Evolutionary conservation across 2,113 vertebrate genomes (phyloP).

Genomic region (Callionymus lyra): DNA sequence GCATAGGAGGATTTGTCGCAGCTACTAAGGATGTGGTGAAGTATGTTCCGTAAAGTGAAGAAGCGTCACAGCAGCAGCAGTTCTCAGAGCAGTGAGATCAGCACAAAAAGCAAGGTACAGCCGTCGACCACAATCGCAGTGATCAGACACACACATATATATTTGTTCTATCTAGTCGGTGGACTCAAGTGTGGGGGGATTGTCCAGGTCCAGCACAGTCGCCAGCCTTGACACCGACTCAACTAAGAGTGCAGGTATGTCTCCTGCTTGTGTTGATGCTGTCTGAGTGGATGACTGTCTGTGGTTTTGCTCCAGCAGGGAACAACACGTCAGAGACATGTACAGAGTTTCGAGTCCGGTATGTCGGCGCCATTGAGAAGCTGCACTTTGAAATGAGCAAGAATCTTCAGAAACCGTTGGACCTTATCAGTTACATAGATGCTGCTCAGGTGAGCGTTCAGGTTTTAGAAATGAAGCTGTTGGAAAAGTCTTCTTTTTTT

Average conservation of each 20-base stretch:
- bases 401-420: slow-evolving; percentile 80
- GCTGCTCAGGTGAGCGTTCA: slow-evolving; percentile 79
- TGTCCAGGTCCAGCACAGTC: slow-evolving; percentile 94
- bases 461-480: too few relatives aligned
- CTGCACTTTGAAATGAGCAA: slow-evolving; percentile 78
- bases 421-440: slow-evolving; percentile 95
- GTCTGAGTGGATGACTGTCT: not conserved
- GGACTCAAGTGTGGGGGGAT: slow-evolving; percentile 94
- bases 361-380: slow-evolving; percentile 88
- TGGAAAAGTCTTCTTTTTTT: not conserved
- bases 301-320: slow-evolving; percentile 44
- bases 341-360: slow-evolving; percentile 89
- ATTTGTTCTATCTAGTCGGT: slow-evolving; percentile 73
- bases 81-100: slow-evolving; percentile 97
- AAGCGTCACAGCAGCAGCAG: slow-evolving; percentile 98
- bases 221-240: slow-evolving; percentile 97
- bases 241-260: slow-evolving; percentile 87
- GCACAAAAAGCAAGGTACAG: slow-evolving; percentile 95
- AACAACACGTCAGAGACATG: slow-evolving; percentile 82
- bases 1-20: slow-evolving; percentile 20
- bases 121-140: not conserved
- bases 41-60: slow-evolving; percentile 96
- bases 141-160: not conserved
- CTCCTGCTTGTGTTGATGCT: not conserved
- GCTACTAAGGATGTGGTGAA: slow-evolving; percentile 67